Conservation (phyloP, 2,797 vertebrate species). For the Mareca strepera region DNA sequence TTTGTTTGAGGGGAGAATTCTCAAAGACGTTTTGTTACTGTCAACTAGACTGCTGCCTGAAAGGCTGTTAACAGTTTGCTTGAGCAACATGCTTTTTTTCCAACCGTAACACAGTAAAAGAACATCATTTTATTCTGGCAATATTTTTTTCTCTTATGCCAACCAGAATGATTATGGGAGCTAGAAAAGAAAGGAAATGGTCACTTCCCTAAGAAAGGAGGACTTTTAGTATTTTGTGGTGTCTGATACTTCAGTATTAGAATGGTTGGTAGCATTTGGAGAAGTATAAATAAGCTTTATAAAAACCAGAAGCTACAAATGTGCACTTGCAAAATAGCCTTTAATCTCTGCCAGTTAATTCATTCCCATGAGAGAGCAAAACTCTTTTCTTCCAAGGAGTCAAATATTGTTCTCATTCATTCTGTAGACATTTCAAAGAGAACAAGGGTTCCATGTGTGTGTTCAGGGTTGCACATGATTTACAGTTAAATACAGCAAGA, state of each 20-base stretch:
- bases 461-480: neutral
- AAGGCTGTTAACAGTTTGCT: neutral
- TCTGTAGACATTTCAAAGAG: neutral
- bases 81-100: slow-evolving; percentile 3
- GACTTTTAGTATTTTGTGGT: neutral
- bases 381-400: neutral
- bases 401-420: slow-evolving; percentile 20
- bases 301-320: slow-evolving; percentile 4
- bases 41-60: neutral
- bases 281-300: neutral
- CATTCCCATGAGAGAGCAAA: neutral
- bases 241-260: neutral
- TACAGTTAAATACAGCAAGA: neutral
- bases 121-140: neutral
- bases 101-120: neutral
- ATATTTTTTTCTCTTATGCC: neutral
- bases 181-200: neutral
- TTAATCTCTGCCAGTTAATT: slow-evolving; percentile 17
- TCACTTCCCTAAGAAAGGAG: neutral
- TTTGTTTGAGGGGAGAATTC: neutral
- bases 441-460: neutral
- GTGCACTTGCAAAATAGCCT: neutral
- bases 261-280: neutral
- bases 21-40: slow-evolving; percentile 13
- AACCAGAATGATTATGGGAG: neutral